Evolutionary conservation across 2,113 vertebrate genomes (phyloP), one percentile per base, ranked within the genome.

Genomic region (Sminthopsis crassicaudata): DNA sequence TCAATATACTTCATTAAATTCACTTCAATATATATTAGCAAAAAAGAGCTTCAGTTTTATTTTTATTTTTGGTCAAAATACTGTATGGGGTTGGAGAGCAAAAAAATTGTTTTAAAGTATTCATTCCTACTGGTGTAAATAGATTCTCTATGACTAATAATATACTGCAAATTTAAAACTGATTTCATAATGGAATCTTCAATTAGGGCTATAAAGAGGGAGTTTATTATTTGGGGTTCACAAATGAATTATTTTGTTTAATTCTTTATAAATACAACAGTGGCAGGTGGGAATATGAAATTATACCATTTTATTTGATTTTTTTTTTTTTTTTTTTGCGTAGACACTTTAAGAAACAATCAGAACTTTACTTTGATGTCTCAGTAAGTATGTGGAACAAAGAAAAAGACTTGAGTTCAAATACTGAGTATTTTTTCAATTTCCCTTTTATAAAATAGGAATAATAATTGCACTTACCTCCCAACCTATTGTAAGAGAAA

Each of bases 221-320:
- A n/a, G 60, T 0, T 19, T n/a, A 3, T 16, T n/a, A n/a, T 4
- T 16, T 30, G 12, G 0, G 3, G 3, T 67, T 1, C 14, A n/a
- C n/a, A 67, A 27, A 67, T n/a, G 36, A 36, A 0, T n/a, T 67
- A 19, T 30, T 67, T 67, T 67, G 4, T 67, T 36, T 16, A 54
- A 54, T 27, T 16, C 14, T 67, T n/a, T 16, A n/a, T 5, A 19
- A 67, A n/a, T 67, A 30, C 16, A n/a, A 3, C 4, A 16, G 11
- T 16, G 14, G 30, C 0, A 30, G 30, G 57, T 14, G 36, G 11
- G 11, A 67, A 36, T 0, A n/a, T 30, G 14, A 67, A 67, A n/a
- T 67, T 5, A 67, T 19, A 67, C 1, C 6, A 19, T n/a, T 67
- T 67, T 67, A 3, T 36, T 4, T 67, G 30, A n/a, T n/a, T n/a